Percentiles rank a stretch among this genome's conserved stretches.
Conservation (phyloP, 2,113 vertebrate genomes). For the Antechinus flavipes region DNA sequence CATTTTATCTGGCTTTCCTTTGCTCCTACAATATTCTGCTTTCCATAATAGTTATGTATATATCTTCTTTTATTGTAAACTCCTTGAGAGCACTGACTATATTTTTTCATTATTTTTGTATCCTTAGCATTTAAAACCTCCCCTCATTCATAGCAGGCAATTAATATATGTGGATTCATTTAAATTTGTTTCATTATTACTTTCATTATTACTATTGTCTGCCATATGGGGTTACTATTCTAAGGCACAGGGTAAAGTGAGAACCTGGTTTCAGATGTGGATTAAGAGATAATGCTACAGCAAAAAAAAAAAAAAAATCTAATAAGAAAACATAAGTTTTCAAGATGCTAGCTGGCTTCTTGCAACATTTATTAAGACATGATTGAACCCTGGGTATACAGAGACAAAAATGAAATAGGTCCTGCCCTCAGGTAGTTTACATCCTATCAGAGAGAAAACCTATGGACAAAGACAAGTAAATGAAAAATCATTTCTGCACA, state of each 20-base stretch:
- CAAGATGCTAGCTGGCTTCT: neutral
- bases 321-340: neutral
- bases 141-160: neutral
- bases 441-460: neutral
- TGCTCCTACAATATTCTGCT: neutral
- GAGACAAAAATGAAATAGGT: neutral
- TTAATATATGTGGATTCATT: neutral
- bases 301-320: neutral
- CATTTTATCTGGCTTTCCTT: neutral
- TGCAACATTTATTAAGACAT: neutral
- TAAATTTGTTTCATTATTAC: neutral
- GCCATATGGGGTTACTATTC: slow-evolving; percentile 24
- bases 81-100: neutral
- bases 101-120: neutral
- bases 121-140: neutral
- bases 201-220: neutral
- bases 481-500: neutral
- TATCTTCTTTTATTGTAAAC: neutral
- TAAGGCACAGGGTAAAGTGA: neutral
- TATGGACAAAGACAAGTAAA: neutral
- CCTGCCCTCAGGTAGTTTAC: neutral
- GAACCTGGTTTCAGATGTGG: neutral
- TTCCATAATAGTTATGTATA: neutral
- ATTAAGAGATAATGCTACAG: neutral
- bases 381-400: neutral